Conservation (phyloP, 1,140 invertebrate genomes). For the Adelges cooleyi region DNA sequence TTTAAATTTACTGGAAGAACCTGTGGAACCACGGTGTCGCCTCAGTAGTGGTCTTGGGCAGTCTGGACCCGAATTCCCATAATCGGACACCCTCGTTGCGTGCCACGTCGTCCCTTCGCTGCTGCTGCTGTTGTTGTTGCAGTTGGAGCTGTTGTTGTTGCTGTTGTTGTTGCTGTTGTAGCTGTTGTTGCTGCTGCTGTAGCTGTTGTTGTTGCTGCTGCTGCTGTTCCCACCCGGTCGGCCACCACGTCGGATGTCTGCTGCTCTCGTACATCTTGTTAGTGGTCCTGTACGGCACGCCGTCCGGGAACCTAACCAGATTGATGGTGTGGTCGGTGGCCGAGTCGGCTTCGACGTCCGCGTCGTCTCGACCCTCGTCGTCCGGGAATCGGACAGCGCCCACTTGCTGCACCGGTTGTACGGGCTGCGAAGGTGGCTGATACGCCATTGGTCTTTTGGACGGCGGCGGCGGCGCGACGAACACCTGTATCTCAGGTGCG, state of each 20-base stretch:
- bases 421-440: neutral
- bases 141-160: no score
- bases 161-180: no score
- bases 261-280: slow-evolving; percentile 24
- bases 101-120: neutral
- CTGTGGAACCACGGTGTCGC: neutral
- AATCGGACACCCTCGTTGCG: neutral
- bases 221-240: slow-evolving; percentile 2
- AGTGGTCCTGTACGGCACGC: neutral
- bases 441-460: neutral
- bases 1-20: slow-evolving; percentile 2
- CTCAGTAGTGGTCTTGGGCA: neutral
- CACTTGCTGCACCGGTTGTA: neutral
- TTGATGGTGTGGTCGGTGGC: neutral
- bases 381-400: slow-evolving; percentile 1
- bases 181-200: neutral
- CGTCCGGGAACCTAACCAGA: neutral
- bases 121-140: neutral
- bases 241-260: slow-evolving; percentile 20
- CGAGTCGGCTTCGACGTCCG: no score
- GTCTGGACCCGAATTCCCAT: slow-evolving; percentile 14
- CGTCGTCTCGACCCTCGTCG: neutral
- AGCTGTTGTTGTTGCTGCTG: neutral
- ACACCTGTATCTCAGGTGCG: no score
- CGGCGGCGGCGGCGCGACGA: no score